Base-by-base conservation (phyloP, 1,140 invertebrate species). In the Drosophila subobscura region DNA sequence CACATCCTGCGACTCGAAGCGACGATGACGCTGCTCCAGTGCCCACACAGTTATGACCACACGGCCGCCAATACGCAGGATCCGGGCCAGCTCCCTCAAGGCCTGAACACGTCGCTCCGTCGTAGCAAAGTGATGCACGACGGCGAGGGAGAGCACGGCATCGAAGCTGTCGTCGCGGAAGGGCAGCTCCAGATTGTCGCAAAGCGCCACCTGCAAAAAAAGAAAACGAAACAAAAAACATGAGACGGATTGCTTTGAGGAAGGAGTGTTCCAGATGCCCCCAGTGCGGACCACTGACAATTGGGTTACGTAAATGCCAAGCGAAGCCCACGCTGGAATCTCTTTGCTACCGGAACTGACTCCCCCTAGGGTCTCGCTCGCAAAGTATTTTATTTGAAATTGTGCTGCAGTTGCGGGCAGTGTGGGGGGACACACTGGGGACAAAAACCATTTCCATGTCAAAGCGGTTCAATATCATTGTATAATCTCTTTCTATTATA, bases 31-130 rank as follows among this genome's bases (percentile, higher is more conserved):
- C 86, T 99, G 98, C 92, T 99, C 98, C 95, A 98, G 97, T 10
- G 98, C 97, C 98, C 98, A 99, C 1, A 98, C 98, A 12, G 97
- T 98, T 65, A 99, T 97, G 67, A 99, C 95, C n/a, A 99, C 93
- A 52, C 95, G 92, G 3, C 98, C 98, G 1, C 98, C 98, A 56
- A 98, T 97, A 60, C 96, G 93, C 3, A 99, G 93, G 29, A 99
- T 95, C 42, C 98, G 93, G 0, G 97, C 95, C 45, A 99, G 92
- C 86, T 99, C 98, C 56, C 95, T 93, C 0, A 99, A 92, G 0
- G 98, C 98, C 64, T 95, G 94, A 3, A 98, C 95, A 5, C 98
- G 93, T 40, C 98, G 93, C 91, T 98, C 97, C 0, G 96, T 96
- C 14, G 97, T 98, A 4, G 98, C 97, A 84, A 99, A 97, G 91